These are phyloP conservation scores for Caenorhabditis latens DNA, from an alignment of 1,140 invertebrate species.

Conservation along the genomic window DNA sequence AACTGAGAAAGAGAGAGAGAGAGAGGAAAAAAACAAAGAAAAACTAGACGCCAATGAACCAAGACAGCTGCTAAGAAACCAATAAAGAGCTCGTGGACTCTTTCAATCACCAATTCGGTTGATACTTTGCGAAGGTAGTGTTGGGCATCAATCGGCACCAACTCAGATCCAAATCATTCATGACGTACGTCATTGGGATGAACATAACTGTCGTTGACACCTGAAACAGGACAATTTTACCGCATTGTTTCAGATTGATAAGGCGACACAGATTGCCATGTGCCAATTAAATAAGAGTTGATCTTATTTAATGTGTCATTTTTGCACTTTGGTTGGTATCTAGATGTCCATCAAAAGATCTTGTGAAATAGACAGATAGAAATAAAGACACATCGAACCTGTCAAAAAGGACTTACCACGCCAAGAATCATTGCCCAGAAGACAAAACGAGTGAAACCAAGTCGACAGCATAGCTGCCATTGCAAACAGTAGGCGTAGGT, in stretches of 20 bases:
- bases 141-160: constrained; percentile 68
- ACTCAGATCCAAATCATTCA: constrained; percentile 65
- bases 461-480: constrained; percentile 66
- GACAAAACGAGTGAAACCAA: constrained; percentile 62
- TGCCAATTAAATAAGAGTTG: background rate
- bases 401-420: constrained; percentile 23
- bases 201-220: constrained; percentile 62
- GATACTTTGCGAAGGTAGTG: constrained; percentile 60
- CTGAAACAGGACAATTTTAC: constrained; percentile 38
- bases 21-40: background rate
- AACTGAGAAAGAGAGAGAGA: background rate
- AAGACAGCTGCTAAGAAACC: background rate
- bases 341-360: background rate
- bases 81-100: background rate
- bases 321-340: background rate
- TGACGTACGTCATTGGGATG: constrained; percentile 65
- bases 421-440: constrained; percentile 58
- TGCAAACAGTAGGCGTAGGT: constrained; percentile 63
- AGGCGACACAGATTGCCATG: background rate
- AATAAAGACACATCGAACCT: background rate
- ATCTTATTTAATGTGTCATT: background rate
- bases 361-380: too few relatives aligned
- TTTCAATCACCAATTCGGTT: constrained; percentile 61
- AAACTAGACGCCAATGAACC: background rate
- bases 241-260: background rate